A percentile compares a stretch with the other conserved stretches of the same genome.
These are phyloP conservation scores for Zosterops japonicus DNA, from an alignment of 2,113 vertebrate species.

Conservation along the genomic window DNA sequence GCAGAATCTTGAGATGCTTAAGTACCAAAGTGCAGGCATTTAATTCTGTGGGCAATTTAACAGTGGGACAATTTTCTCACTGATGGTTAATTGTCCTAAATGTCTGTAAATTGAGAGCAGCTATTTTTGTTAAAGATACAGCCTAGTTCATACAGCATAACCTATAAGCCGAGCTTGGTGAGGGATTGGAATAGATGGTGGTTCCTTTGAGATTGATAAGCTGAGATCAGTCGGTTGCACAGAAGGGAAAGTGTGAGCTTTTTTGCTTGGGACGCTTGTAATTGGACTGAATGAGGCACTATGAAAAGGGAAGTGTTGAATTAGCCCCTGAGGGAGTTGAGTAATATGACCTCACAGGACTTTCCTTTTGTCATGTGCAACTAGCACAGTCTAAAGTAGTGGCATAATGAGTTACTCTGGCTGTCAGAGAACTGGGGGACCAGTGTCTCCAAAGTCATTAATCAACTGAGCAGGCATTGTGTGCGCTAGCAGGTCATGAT, in stretches of 20 bases:
- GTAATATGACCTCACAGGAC: conserved; percentile 65
- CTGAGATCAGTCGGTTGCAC: conserved; percentile 41
- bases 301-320: conserved; percentile 67
- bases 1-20: neutral
- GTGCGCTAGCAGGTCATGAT: neutral
- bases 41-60: neutral
- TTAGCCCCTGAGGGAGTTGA: conserved; percentile 66
- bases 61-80: neutral
- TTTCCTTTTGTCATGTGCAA: conserved; percentile 53
- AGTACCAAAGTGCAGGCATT: neutral
- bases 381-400: conserved; percentile 48
- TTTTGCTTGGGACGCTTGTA: conserved; percentile 47
- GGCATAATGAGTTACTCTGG: conserved; percentile 64
- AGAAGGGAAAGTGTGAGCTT: conserved; percentile 55
- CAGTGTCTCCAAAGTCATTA: conserved; percentile 56
- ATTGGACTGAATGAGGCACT: conserved; percentile 60
- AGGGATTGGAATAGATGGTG: neutral
- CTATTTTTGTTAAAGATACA: conserved; percentile 9
- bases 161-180: neutral
- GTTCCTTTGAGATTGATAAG: conserved; percentile 41
- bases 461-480: conserved; percentile 55
- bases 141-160: conserved; percentile 8
- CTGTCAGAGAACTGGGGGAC: conserved; percentile 48
- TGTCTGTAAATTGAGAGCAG: conserved; percentile 12
- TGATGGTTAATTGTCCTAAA: conserved; percentile 15